Evolutionary conservation across 2,113 vertebrate genomes (phyloP), one percentile per base, ranked within the genome.

Genomic region (Laticauda laticaudata): DNA sequence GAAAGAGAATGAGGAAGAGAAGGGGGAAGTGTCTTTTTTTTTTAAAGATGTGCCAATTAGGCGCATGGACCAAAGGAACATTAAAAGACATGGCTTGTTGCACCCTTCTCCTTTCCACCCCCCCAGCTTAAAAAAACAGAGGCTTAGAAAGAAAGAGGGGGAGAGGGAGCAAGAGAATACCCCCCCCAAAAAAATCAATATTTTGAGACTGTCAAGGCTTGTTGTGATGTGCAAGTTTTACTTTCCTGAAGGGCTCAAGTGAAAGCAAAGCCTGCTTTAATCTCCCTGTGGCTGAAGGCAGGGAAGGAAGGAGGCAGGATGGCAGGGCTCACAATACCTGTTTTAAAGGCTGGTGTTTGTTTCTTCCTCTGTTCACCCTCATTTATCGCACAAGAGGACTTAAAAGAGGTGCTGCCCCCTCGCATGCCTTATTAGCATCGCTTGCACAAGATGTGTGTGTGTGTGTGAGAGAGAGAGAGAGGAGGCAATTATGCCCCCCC

Each of bases 401-500:
- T 94, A 95, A 90, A 81, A 81, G 69, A 88, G 55, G 90, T 4
- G 45, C 56, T 26, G 57, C 94, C 55, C 89, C 90, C 87, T 94
- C 34, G 75, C 93, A 94, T 93, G 93, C 69, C 15, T 93, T 59
- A 96, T 96, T 95, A 96, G 94, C 96, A 97, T 91, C 93, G 90
- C 94, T 64, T 89, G 93, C 93, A 61, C 93, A 87, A 94, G 95
- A 96, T 55, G 94, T 24, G 43, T 48, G 6, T 5, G 18, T 10
- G 24, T 23, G 2, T 11, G 5, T 29, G 61, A n/a, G n/a, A n/a
- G n/a, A n/a, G n/a, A n/a, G n/a, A n/a, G n/a, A 43, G 43, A 43
- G 43, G 43, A 43, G 43, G 43, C 43, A 43, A 43, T 43, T 43
- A 43, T 3, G 43, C 43, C 43, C 43, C 43, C 43, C 43, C 43